These are phyloP conservation scores for Thereva unica DNA, from an alignment of 2,888 invertebrate species.

Conservation along the genomic window DNA sequence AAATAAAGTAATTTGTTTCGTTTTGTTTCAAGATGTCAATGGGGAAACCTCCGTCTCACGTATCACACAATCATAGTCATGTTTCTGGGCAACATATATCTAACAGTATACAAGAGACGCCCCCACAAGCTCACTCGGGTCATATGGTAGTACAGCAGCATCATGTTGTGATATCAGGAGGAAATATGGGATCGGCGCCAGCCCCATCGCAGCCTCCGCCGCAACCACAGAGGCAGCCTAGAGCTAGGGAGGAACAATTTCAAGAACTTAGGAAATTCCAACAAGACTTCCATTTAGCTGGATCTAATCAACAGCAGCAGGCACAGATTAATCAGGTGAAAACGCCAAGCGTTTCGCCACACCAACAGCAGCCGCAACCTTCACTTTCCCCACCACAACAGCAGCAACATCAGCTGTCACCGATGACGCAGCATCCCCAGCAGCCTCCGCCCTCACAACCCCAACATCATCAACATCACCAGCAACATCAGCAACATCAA, in stretches of 20 bases:
- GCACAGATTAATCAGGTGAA: constrained; percentile 47
- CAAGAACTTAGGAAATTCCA: constrained; percentile 77
- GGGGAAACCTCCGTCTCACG: constrained; percentile 50
- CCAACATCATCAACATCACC: constrained; percentile 42
- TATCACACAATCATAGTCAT: constrained; percentile 48
- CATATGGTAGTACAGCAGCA: constrained; percentile 39
- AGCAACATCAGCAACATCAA: constrained; percentile 46
- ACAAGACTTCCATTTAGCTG: constrained; percentile 74
- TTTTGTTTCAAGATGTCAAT: constrained; percentile 43
- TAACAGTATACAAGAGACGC: constrained; percentile 34
- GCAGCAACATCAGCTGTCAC: constrained; percentile 46
- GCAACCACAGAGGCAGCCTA: constrained; percentile 52
- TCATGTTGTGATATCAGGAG: constrained; percentile 24
- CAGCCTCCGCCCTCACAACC: constrained; percentile 44
- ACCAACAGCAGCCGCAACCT: constrained; percentile 49
- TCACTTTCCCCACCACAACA: constrained; percentile 51
- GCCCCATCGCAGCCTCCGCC: constrained; percentile 48
- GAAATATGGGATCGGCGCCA: constrained; percentile 16
- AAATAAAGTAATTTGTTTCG: constrained; percentile 9
- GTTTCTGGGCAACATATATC: constrained; percentile 45
- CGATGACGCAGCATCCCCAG: constrained; percentile 45
- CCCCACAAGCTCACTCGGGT: constrained; percentile 23
- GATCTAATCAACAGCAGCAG: constrained; percentile 43
- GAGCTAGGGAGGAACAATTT: constrained; percentile 54
- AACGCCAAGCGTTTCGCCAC: constrained; percentile 51